Evolutionary conservation across 2,888 invertebrate species (phyloP).

Genomic region (Opisthograptis luteolata): DNA sequence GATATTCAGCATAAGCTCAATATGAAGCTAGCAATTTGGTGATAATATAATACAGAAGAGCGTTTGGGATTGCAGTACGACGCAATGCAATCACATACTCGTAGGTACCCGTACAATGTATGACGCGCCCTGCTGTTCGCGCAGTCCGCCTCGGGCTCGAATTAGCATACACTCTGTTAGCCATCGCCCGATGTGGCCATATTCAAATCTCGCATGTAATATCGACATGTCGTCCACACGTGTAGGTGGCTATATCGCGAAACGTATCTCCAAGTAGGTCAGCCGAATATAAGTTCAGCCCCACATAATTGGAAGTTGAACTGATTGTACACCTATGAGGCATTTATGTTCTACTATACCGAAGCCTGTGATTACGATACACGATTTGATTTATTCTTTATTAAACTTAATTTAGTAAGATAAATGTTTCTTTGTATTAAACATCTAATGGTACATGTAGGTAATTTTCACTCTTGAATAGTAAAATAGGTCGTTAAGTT

Average conservation of each 20-base stretch:
- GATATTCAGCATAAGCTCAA: too few relatives aligned
- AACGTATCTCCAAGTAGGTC: slow-evolving; percentile 66
- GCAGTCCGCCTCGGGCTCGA: slow-evolving; percentile 51
- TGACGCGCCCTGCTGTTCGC: slow-evolving; percentile 44
- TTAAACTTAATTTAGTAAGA: slow-evolving; percentile 67
- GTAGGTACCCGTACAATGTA: slow-evolving; percentile 40
- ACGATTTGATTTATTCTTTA: slow-evolving; percentile 70
- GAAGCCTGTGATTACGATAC: slow-evolving; percentile 66
- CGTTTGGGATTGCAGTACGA: slow-evolving; percentile 13
- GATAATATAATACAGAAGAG: slow-evolving; percentile 28
- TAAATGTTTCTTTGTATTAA: slow-evolving; percentile 53
- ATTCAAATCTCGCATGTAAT: slow-evolving; percentile 62
- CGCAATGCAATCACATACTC: slow-evolving; percentile 39
- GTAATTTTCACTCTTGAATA: slow-evolving; percentile 23
- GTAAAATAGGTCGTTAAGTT: slow-evolving; percentile 4
- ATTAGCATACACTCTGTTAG: slow-evolving; percentile 57
- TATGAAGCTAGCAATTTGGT: too few relatives aligned
- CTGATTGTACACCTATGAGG: slow-evolving; percentile 70
- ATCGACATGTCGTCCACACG: slow-evolving; percentile 65
- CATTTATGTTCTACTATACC: slow-evolving; percentile 64
- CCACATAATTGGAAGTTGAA: slow-evolving; percentile 65
- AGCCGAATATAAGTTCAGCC: slow-evolving; percentile 62
- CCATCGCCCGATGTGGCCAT: slow-evolving; percentile 46
- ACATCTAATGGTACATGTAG: slow-evolving; percentile 15
- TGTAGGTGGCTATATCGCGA: slow-evolving; percentile 70